Base-by-base conservation (phyloP, 2,888 invertebrate genomes). In the Exephanes ischioxanthus region DNA sequence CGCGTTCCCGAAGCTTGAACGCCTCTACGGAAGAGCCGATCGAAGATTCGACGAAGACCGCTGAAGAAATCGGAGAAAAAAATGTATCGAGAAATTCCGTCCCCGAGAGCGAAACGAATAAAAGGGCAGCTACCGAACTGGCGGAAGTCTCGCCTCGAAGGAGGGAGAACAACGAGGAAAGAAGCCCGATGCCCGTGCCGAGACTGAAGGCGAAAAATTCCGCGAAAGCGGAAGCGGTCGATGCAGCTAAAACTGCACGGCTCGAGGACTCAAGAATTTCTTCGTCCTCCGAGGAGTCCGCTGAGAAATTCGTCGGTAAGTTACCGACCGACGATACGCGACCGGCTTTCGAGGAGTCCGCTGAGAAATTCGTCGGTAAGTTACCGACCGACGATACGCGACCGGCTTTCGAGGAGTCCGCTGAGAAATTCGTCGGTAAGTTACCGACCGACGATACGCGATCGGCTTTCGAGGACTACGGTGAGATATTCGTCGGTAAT, bases 171-270 rank as follows among this genome's bases (percentile, higher is more conserved):
- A 63, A 77, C n/a, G 58, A 81, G 16, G 37, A 66, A 9, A 55
- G 80, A 70, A 87, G 75, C 85, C 89, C 89, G 1, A 79, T 76
- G 78, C 88, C 89, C 37, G 80, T 86, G 5, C 88, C 88, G 41
- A 87, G 89, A 79, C 48, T 80, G 66, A 88, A 84, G 71, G 19
- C 67, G 16, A 88, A 84, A 77, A 66, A 19, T 51, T 67, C 45
- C 41, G 37, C 16, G 4, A 82, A 72, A 80, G 9, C 68, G 33
- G 30, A 67, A n/a, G 45, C 61, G 7, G 68, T 48, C 30, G 85
- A 85, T 55, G 73, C 79, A 82, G 68, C 78, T 30, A 84, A 80
- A 67, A 58, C 48, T 22, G 67, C 41, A 48, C 22, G 16, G 11
- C 51, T 14, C 14, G 75, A 82, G 33, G 53, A 61, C 14, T 76